Evolutionary conservation across 1,140 invertebrate genomes (phyloP).

Genomic region (Diorhabda carinulata): DNA sequence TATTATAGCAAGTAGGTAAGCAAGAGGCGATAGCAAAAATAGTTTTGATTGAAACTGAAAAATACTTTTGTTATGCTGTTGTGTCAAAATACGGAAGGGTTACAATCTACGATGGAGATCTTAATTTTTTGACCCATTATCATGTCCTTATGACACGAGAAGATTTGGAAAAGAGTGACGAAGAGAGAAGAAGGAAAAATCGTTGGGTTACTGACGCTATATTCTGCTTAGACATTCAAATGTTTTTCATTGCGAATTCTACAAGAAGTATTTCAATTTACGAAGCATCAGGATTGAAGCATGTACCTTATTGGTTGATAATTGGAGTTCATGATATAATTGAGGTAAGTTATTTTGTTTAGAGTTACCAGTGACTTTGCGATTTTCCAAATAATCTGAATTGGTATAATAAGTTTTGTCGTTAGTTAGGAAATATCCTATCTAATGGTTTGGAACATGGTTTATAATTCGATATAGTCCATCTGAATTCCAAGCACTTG

Average conservation of each 20-base stretch:
- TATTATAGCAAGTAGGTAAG: constrained; percentile 41
- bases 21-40: constrained; percentile 54
- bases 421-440: too few relatives aligned
- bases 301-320: constrained; percentile 52
- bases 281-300: constrained; percentile 51
- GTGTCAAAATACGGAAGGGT: constrained; percentile 54
- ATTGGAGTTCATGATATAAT: constrained; percentile 51
- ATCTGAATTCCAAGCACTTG: too few relatives aligned
- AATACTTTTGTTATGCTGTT: constrained; percentile 54
- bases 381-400: too few relatives aligned
- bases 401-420: too few relatives aligned
- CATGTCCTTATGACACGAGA: constrained; percentile 48
- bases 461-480: too few relatives aligned
- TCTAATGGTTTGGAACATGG: too few relatives aligned
- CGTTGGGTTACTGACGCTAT: constrained; percentile 57
- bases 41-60: constrained; percentile 50
- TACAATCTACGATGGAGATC: constrained; percentile 52
- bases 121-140: constrained; percentile 51
- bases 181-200: constrained; percentile 46
- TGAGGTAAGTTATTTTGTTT: constrained; percentile 22
- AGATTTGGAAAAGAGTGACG: constrained; percentile 38
- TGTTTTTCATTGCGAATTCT: constrained; percentile 50
- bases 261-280: constrained; percentile 54
- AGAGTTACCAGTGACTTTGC: too few relatives aligned
- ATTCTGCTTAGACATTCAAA: constrained; percentile 51